phyloP scores from a whole-genome alignment of 2,113 vertebrate genomes.

The Sporophila hypoxantha region DNA sequence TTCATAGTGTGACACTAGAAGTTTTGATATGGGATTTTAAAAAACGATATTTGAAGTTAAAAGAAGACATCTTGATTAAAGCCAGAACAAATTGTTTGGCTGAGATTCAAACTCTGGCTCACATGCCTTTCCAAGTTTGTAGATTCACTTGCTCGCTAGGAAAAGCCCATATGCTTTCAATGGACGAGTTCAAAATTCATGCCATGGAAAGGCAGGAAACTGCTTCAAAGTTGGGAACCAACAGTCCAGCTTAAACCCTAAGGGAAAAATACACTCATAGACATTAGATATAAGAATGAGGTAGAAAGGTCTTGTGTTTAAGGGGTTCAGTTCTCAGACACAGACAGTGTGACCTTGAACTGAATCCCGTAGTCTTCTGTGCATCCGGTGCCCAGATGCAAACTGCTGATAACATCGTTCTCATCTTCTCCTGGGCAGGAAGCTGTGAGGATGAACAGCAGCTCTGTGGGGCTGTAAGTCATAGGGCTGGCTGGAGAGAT shows the following conservation, averaged over 20 bases:
- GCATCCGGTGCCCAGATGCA: constrained; percentile 12
- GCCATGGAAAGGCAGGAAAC: constrained; percentile 30
- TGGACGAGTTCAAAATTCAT: constrained; percentile 42
- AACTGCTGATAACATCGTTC: background rate
- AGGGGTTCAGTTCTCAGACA: constrained; percentile 3
- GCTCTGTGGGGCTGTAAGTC: background rate
- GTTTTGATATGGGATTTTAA: constrained; percentile 61
- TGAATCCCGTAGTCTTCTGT: background rate
- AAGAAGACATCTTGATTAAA: constrained; percentile 67
- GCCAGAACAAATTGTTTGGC: constrained; percentile 68
- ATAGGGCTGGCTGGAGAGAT: background rate
- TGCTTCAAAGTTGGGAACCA: constrained; percentile 51
- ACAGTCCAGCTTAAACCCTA: background rate
- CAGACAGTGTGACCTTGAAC: background rate
- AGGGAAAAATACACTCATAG: background rate
- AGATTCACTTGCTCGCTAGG: constrained; percentile 17
- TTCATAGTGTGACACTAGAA: constrained; percentile 48
- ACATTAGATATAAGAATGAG: background rate
- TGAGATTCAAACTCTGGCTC: constrained; percentile 47
- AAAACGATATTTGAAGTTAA: constrained; percentile 63
- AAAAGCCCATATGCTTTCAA: constrained; percentile 52
- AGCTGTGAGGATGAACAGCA: background rate
- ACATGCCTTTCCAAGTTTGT: constrained; percentile 52
- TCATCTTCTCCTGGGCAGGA: background rate
- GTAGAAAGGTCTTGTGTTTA: background rate